phyloP scores from a whole-genome alignment of 2,888 invertebrate genomes.

The Pollenia amentaria region DNA sequence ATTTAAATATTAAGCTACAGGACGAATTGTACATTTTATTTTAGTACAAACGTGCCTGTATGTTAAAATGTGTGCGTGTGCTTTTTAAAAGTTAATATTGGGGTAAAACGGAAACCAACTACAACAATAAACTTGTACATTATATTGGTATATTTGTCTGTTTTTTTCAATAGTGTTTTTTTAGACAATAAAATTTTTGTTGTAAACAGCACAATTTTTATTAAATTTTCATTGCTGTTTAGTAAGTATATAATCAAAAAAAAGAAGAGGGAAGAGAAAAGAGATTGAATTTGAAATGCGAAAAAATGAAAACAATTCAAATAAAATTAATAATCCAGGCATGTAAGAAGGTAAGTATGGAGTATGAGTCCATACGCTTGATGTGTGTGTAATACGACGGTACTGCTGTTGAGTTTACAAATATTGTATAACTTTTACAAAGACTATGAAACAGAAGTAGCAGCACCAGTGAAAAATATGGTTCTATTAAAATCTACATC shows the following conservation, averaged over 20 bases:
- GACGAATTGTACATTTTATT: slow-evolving; percentile 14
- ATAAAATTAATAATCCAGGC: slow-evolving; percentile 4
- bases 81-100: slow-evolving; percentile 20
- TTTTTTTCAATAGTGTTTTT: background rate
- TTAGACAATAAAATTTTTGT: slow-evolving; percentile 55
- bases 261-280: background rate
- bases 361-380: background rate
- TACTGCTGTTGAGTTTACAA: background rate
- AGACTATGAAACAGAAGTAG: background rate
- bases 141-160: slow-evolving; percentile 39
- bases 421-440: slow-evolving; percentile 28
- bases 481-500: background rate
- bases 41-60: background rate
- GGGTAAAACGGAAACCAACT: background rate
- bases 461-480: background rate
- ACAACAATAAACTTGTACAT: slow-evolving; percentile 40
- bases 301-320: slow-evolving; percentile 22
- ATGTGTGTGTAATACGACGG: background rate
- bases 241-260: background rate
- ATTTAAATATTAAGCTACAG: slow-evolving; percentile 17
- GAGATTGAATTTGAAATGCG: background rate
- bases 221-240: slow-evolving; percentile 19
- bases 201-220: slow-evolving; percentile 62
- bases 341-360: background rate
- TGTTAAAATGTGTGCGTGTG: background rate